A percentile compares a stretch with the other conserved stretches of the same genome.
phyloP scores from a whole-genome alignment of 2,797 vertebrate species.

The Sorex maritimensis region DNA sequence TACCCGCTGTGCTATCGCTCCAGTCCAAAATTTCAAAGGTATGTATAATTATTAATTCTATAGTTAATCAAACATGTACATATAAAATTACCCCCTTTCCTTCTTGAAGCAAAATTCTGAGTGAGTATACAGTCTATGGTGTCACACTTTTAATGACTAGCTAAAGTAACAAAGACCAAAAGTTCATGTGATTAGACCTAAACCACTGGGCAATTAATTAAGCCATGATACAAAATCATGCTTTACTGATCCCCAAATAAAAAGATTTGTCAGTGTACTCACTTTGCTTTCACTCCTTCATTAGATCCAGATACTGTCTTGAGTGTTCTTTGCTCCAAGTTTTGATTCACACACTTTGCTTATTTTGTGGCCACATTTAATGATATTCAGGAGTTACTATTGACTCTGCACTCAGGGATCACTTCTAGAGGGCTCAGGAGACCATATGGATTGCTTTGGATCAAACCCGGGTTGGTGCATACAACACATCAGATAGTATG shows the following conservation, averaged over 20 bases:
- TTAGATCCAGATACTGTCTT: not conserved
- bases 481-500: too few relatives aligned
- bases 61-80: not conserved
- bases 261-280: not conserved
- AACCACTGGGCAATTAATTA: not conserved
- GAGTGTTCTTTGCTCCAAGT: not conserved
- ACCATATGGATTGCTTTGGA: too few relatives aligned
- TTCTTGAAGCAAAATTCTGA: not conserved
- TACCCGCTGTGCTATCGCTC: too few relatives aligned
- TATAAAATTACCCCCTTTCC: not conserved
- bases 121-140: not conserved
- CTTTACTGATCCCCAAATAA: not conserved
- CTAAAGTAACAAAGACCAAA: not conserved
- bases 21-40: not conserved
- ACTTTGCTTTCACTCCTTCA: not conserved
- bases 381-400: too few relatives aligned
- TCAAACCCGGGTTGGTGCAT: too few relatives aligned
- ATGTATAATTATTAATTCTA: not conserved
- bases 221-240: not conserved
- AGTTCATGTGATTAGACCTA: not conserved
- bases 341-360: not conserved
- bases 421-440: too few relatives aligned
- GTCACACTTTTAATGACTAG: not conserved
- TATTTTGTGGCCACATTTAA: too few relatives aligned
- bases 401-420: too few relatives aligned